Evolutionary conservation across 2,888 invertebrate genomes (phyloP).

Genomic region (Strigamia transsilvanica): DNA sequence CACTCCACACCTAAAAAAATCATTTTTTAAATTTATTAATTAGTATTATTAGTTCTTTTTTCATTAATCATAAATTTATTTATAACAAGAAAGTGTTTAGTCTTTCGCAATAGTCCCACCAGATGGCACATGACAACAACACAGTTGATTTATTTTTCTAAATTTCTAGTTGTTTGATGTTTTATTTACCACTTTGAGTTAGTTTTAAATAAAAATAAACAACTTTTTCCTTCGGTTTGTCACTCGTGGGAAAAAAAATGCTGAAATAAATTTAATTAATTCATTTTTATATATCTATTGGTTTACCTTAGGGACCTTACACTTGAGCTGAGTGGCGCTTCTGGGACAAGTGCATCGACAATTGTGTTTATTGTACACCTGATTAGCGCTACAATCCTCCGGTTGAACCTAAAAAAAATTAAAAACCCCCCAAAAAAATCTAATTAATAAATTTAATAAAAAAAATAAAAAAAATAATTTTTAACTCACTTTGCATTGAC

Average conservation of each 20-base stretch:
- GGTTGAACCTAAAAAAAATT: conserved; percentile 54
- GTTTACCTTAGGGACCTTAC: conserved; percentile 55
- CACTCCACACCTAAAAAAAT: conserved; percentile 54
- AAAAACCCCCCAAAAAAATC: background rate
- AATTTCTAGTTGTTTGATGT: background rate
- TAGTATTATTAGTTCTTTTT: too few species aligned
- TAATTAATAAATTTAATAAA: background rate
- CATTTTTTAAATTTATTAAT: background rate
- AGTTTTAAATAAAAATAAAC: too few species aligned
- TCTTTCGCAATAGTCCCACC: background rate
- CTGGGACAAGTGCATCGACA: conserved; percentile 55
- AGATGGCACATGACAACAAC: background rate
- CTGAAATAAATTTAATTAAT: too few species aligned
- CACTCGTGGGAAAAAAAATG: too few species aligned
- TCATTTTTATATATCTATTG: too few species aligned
- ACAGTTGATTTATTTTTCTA: background rate
- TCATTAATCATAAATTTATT: too few species aligned
- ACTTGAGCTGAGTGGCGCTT: conserved; percentile 54
- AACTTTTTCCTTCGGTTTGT: too few species aligned
- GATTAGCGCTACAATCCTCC: conserved; percentile 56
- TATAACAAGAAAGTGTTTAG: background rate
- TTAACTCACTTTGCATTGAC: conserved; percentile 56
- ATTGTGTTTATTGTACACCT: conserved; percentile 55
- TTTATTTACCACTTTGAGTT: background rate
- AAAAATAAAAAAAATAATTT: too few species aligned